Conservation (phyloP, 2,797 vertebrate species). For the Karalla daura region DNA sequence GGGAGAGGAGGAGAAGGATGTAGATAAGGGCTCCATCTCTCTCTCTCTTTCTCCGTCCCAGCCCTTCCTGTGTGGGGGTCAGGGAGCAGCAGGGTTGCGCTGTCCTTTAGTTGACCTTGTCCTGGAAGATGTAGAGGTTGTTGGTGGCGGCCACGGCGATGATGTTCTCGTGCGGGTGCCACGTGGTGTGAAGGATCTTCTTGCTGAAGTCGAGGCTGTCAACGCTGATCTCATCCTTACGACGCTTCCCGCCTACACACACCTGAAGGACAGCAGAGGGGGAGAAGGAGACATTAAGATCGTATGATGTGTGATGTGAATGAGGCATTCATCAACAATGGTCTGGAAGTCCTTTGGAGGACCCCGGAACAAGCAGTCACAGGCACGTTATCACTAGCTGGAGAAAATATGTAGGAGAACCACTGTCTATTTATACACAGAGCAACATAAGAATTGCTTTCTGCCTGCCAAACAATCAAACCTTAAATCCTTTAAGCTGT, state of each 20-base stretch:
- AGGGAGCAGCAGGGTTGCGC: constrained; percentile 46
- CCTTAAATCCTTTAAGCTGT: not conserved
- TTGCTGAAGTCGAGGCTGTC: constrained; percentile 99
- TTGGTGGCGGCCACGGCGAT: constrained; percentile 99
- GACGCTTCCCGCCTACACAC: constrained; percentile 95
- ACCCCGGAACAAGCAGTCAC: not conserved
- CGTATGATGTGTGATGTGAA: not conserved
- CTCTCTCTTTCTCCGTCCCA: constrained; percentile 36
- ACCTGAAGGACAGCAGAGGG: constrained; percentile 79
- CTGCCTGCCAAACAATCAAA: not conserved
- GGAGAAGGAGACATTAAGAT: not conserved
- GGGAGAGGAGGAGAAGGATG: constrained; percentile 47
- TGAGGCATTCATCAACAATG: not conserved
- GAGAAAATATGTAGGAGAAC: not conserved
- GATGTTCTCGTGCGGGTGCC: constrained; percentile 99
- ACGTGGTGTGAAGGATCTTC: constrained; percentile 99
- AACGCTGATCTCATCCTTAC: constrained; percentile 98
- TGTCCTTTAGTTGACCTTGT: constrained; percentile 96
- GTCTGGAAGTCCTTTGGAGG: not conserved
- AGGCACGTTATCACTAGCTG: not conserved
- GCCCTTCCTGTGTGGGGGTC: constrained; percentile 31
- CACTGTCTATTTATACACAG: not conserved
- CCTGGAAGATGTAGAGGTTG: constrained; percentile 99
- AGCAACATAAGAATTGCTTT: not conserved
- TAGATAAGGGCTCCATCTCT: constrained; percentile 36